Conservation (phyloP, 2,797 vertebrate species). For the Arctocebus calabarensis region DNA sequence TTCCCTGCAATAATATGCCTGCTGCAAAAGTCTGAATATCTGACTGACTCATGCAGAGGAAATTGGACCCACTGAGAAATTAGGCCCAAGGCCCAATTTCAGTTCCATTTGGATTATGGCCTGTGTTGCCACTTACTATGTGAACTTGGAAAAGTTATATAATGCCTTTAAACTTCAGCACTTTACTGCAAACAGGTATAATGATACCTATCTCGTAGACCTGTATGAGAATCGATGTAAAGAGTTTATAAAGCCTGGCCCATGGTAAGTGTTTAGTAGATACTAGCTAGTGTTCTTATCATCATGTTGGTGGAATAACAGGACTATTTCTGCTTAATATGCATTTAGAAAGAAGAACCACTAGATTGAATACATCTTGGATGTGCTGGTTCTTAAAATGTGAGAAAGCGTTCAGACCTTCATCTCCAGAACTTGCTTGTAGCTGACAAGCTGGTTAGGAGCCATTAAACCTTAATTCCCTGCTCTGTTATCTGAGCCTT, state of each 20-base stretch:
- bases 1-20: not conserved
- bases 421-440: not conserved
- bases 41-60: not conserved
- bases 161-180: not conserved
- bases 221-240: not conserved
- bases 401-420: not conserved
- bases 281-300: not conserved
- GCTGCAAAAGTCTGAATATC: not conserved
- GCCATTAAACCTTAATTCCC: not conserved
- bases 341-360: not conserved
- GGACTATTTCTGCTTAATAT: not conserved
- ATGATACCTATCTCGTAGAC: not conserved
- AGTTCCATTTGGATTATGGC: not conserved
- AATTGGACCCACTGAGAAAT: not conserved
- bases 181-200: not conserved
- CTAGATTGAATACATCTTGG: not conserved
- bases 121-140: not conserved
- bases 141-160: not conserved
- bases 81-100: not conserved
- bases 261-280: not conserved
- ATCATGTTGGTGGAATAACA: not conserved
- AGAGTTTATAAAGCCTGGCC: not conserved
- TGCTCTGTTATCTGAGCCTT: not conserved
- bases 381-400: not conserved
- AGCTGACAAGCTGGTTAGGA: not conserved